Percentiles rank a stretch among this genome's conserved stretches.
Evolutionary conservation across 2,888 invertebrate species (phyloP).

Genomic region (Heteromurus nitidus): DNA sequence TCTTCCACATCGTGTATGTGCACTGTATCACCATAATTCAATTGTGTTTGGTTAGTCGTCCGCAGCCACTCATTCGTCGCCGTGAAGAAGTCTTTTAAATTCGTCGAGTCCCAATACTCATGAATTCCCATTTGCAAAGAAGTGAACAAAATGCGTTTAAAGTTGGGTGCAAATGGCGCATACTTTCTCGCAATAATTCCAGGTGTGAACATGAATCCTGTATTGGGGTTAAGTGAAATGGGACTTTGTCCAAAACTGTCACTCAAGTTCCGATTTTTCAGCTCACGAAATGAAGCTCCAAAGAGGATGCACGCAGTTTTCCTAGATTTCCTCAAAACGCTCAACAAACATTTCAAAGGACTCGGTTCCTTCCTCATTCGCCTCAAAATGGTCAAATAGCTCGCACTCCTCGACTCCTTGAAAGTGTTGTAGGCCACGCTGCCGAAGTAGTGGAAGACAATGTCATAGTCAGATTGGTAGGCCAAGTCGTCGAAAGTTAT

Average conservation of each 20-base stretch:
- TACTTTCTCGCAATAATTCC: conserved; percentile 5
- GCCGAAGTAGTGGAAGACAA: conserved; percentile 37
- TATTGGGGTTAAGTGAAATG: conserved; percentile 8
- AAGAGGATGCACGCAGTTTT: conserved; percentile 27
- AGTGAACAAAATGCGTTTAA: conserved; percentile 11
- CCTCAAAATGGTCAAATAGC: neutral
- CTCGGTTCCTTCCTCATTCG: conserved; percentile 28
- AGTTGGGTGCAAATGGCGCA: conserved; percentile 10
- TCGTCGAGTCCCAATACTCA: conserved; percentile 1
- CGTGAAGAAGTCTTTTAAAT: conserved; percentile 4
- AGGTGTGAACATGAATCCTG: conserved; percentile 32
- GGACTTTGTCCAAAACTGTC: conserved; percentile 34
- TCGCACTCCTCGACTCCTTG: conserved; percentile 10
- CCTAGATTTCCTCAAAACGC: neutral
- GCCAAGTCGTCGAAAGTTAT: conserved; percentile 35
- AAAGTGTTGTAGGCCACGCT: conserved; percentile 31
- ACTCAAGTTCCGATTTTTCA: conserved; percentile 27
- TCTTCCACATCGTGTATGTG: neutral
- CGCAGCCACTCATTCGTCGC: conserved; percentile 26
- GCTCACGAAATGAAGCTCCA: conserved; percentile 6
- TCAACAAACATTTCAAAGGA: conserved; percentile 27
- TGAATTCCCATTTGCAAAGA: conserved; percentile 33
- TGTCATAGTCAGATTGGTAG: neutral
- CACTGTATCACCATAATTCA: conserved; percentile 19
- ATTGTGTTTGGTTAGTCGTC: conserved; percentile 13